Conservation (phyloP, 2,113 vertebrate species). For the Dasyprocta punctata region DNA sequence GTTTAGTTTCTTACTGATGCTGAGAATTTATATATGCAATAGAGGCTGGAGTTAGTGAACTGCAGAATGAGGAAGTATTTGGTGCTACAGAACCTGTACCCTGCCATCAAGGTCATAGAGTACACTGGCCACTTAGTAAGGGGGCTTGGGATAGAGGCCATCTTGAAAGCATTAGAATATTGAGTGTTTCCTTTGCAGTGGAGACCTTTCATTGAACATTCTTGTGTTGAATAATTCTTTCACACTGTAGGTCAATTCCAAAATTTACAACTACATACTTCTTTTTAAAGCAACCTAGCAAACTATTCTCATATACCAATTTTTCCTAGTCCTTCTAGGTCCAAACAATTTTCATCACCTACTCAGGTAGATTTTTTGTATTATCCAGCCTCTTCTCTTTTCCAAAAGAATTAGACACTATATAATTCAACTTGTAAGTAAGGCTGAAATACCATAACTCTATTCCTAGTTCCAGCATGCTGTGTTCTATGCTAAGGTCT, state of each 20-base stretch:
- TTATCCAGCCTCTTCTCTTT: background rate
- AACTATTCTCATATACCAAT: background rate
- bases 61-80: background rate
- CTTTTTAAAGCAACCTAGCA: background rate
- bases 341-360: background rate
- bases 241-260: background rate
- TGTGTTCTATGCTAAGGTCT: background rate
- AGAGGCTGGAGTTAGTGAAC: background rate
- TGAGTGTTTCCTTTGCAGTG: too few species aligned
- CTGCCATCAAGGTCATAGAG: background rate
- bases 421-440: background rate
- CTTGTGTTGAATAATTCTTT: background rate
- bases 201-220: background rate
- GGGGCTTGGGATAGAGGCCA: background rate
- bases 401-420: background rate
- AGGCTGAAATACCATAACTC: background rate
- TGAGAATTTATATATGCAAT: background rate
- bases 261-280: background rate
- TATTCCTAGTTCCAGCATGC: background rate
- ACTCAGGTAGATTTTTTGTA: background rate
- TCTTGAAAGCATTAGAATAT: background rate
- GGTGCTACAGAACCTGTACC: background rate
- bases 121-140: background rate
- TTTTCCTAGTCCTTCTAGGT: background rate
- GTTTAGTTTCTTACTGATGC: constrained; percentile 13